Evolutionary conservation across 2,113 vertebrate species (phyloP).

Genomic region (Pseudorasbora parva): DNA sequence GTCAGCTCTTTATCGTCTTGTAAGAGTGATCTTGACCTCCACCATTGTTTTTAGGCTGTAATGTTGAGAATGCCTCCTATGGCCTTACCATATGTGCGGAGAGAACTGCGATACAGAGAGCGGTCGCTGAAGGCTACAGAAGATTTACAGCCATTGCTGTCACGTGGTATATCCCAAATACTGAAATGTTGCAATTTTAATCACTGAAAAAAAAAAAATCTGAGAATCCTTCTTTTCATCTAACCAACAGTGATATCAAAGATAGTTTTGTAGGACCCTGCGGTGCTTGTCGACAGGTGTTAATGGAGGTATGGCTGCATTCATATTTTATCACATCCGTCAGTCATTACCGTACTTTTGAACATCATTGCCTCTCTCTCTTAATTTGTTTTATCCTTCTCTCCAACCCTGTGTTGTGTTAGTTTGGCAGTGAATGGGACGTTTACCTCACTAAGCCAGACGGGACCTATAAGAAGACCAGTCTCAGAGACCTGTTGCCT

Average conservation of each 20-base stretch:
- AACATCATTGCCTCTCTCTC: background rate
- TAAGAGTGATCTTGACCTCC: background rate
- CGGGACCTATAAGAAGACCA: constrained; percentile 81
- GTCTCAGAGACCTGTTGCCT: constrained; percentile 84
- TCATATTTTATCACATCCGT: background rate
- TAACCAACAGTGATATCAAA: constrained; percentile 72
- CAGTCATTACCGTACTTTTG: background rate
- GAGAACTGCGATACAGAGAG: constrained; percentile 85
- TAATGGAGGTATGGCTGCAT: constrained; percentile 84
- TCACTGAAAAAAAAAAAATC: background rate
- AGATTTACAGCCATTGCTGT: constrained; percentile 89
- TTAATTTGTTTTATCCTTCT: background rate
- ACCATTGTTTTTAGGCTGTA: constrained; percentile 82
- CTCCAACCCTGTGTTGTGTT: constrained; percentile 26
- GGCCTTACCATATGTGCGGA: constrained; percentile 87
- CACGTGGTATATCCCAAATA: constrained; percentile 75
- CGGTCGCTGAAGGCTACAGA: constrained; percentile 84
- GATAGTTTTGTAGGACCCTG: constrained; percentile 85
- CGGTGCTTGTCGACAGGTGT: constrained; percentile 91
- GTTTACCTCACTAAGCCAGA: constrained; percentile 86
- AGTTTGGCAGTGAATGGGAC: constrained; percentile 88
- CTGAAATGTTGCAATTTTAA: background rate
- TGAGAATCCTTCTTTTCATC: background rate
- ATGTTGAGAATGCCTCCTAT: constrained; percentile 87
- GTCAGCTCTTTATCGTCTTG: background rate